These are phyloP conservation scores for Anguilla pacifica DNA, from an alignment of 2,797 vertebrate genomes.

Conservation along the genomic window DNA sequence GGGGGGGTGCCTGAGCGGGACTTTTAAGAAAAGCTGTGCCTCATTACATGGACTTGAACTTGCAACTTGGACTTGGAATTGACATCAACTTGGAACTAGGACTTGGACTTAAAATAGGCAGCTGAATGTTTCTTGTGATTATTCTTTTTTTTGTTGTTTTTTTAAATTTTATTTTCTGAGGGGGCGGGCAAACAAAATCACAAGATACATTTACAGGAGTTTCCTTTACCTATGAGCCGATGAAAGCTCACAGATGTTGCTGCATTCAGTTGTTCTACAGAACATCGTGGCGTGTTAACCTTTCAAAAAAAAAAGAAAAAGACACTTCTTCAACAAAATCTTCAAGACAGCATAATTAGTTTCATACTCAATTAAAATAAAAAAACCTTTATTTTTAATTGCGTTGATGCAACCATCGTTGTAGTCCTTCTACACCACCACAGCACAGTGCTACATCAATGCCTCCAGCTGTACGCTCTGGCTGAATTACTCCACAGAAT, in stretches of 20 bases:
- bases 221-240: background rate
- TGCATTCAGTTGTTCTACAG: background rate
- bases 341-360: background rate
- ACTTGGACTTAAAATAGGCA: no score
- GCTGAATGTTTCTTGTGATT: no score
- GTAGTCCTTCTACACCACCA: background rate
- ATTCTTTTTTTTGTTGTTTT: no score
- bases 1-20: background rate
- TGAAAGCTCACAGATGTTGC: background rate
- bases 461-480: background rate
- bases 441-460: background rate
- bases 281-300: background rate
- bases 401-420: background rate
- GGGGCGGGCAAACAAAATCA: background rate
- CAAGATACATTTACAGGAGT: background rate
- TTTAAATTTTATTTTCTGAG: no score
- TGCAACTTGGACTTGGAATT: background rate
- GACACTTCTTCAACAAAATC: background rate
- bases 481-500: background rate
- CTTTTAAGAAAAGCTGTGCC: background rate
- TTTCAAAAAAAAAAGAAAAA: background rate
- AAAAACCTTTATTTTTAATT: background rate
- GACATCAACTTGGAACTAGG: no score
- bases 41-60: background rate
- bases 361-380: background rate